Evolutionary conservation across 37 sponge, comb jelly and placozoan species (phyloP).

Genomic region (Halisarca cf. caerulea): DNA sequence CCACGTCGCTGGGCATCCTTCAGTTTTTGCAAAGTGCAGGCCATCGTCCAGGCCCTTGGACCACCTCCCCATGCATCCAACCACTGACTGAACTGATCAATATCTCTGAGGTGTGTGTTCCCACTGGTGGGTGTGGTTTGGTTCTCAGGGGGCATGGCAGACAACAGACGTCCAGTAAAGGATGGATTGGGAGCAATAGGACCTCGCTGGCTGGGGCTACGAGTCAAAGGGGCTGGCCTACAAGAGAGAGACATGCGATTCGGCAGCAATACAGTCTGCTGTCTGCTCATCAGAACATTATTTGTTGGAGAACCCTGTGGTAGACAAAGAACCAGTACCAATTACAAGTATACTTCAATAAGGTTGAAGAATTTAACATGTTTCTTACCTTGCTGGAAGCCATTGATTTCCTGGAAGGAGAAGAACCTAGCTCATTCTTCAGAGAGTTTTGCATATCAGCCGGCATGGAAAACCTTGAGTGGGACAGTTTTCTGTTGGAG

Average conservation of each 20-base stretch:
- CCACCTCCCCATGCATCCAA: conserved; percentile 73
- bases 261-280: too few relatives aligned
- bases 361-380: too few relatives aligned
- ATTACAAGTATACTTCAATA: too few relatives aligned
- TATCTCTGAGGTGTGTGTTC: conserved; percentile 32
- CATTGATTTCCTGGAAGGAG: too few relatives aligned
- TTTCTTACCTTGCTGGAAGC: too few relatives aligned
- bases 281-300: too few relatives aligned
- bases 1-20: conserved; percentile 67
- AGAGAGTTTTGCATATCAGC: too few relatives aligned
- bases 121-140: conserved; percentile 24
- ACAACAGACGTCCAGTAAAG: conserved; percentile 53
- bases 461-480: too few relatives aligned
- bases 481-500: too few relatives aligned
- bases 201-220: not conserved
- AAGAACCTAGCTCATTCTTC: too few relatives aligned
- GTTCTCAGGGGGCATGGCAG: conserved; percentile 46
- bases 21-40: conserved; percentile 72
- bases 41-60: conserved; percentile 62
- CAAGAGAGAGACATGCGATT: not conserved
- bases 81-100: conserved; percentile 51
- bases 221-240: not conserved
- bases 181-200: conserved; percentile 13
- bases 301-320: too few relatives aligned
- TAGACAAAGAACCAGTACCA: too few relatives aligned